Percentiles rank a stretch among this genome's conserved stretches.
Evolutionary conservation across 92 coral and sea anemone genomes (phyloP).

Genomic region (Siderastrea radians): DNA sequence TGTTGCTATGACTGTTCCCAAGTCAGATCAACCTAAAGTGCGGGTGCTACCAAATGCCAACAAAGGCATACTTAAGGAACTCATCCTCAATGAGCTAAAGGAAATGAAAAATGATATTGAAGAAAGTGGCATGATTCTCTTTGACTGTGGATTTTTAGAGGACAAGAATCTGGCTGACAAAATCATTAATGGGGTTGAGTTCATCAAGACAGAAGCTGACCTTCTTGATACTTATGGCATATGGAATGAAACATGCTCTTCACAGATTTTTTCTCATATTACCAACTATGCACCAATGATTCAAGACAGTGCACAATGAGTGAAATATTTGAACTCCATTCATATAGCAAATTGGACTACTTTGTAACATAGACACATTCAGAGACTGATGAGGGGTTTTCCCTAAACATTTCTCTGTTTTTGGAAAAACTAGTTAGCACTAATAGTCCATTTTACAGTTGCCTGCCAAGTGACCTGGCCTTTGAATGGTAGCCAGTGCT

Average conservation of each 20-base stretch:
- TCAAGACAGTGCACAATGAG: constrained; percentile 4
- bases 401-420: too few species aligned
- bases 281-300: constrained; percentile 7
- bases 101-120: background rate
- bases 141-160: constrained; percentile 60
- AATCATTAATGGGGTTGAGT: constrained; percentile 53
- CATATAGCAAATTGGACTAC: too few species aligned
- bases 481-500: too few species aligned
- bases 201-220: constrained; percentile 61
- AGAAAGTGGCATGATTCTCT: background rate
- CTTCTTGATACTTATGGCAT: constrained; percentile 55
- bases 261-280: constrained; percentile 49
- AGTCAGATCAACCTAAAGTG: constrained; percentile 21
- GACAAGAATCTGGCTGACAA: constrained; percentile 51
- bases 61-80: constrained; percentile 4
- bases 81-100: constrained; percentile 10
- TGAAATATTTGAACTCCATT: background rate
- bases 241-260: constrained; percentile 68
- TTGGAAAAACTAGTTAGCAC: too few species aligned
- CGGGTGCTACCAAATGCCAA: constrained; percentile 25
- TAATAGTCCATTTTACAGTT: too few species aligned
- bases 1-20: background rate
- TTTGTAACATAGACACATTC: too few species aligned
- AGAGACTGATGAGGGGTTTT: too few species aligned
- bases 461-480: too few species aligned